These are phyloP conservation scores for Seriola aureovittata DNA, from an alignment of 2,113 vertebrate genomes.

Conservation along the genomic window DNA sequence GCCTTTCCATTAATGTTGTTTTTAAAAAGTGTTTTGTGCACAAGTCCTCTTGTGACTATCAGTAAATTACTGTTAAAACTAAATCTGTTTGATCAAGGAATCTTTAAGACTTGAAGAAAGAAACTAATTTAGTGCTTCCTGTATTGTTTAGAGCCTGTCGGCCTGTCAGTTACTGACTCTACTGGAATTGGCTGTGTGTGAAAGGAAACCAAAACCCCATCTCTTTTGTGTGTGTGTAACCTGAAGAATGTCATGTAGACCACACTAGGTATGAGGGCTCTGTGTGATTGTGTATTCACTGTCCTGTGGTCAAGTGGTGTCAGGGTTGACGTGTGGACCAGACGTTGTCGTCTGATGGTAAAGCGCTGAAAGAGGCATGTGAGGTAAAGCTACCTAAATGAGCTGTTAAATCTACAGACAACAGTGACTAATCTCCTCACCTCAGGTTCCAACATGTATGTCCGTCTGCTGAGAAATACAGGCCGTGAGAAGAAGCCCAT, in stretches of 20 bases:
- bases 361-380: neutral
- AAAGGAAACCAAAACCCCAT: neutral
- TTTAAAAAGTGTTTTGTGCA: neutral
- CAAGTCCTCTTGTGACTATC: too few relatives aligned
- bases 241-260: neutral
- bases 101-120: neutral
- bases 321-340: neutral
- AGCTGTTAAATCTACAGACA: slow-evolving; percentile 36
- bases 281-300: neutral
- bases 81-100: neutral
- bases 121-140: neutral
- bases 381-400: neutral
- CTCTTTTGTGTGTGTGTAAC: neutral
- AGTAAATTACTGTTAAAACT: neutral
- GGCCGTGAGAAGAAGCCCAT: slow-evolving; percentile 33
- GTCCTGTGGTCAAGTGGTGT: neutral
- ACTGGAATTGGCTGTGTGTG: neutral
- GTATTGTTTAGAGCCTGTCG: neutral
- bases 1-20: neutral
- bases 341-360: slow-evolving; percentile 2
- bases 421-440: slow-evolving; percentile 46
- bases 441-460: slow-evolving; percentile 22
- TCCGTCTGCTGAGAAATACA: slow-evolving; percentile 44
- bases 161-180: neutral
- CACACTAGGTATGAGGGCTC: neutral